Evolutionary conservation across 2,113 vertebrate species (phyloP).

Genomic region (Caretta caretta): DNA sequence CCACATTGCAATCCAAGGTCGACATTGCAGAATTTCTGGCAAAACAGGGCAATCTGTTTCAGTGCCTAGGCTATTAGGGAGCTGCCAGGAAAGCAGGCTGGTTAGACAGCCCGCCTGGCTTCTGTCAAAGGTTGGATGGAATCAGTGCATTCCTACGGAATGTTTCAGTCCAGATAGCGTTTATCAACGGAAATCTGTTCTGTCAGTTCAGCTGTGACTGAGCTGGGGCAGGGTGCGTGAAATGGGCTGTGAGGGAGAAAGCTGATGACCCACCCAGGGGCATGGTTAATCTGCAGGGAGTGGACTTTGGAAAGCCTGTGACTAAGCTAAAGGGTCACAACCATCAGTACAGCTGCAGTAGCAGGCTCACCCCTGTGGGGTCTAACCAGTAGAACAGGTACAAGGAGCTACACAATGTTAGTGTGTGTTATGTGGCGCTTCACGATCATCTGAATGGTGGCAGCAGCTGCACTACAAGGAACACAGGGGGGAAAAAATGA

Average conservation of each 20-base stretch:
- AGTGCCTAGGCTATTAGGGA: rapidly evolving
- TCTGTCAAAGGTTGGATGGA: not conserved
- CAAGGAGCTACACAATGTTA: not conserved
- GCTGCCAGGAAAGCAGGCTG: not conserved
- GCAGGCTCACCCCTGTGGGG: not conserved
- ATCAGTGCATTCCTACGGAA: not conserved
- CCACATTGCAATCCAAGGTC: not conserved
- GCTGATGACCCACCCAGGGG: not conserved
- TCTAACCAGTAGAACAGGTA: not conserved
- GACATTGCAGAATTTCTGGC: not conserved
- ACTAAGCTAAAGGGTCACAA: not conserved
- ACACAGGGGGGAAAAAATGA: rapidly evolving
- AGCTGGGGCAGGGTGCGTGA: not conserved
- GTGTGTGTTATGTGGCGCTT: not conserved
- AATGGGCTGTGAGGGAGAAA: not conserved
- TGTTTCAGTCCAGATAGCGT: not conserved
- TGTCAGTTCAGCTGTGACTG: not conserved
- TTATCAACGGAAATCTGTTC: not conserved
- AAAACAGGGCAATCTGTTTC: not conserved
- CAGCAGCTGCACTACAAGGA: not conserved
- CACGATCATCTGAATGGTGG: not conserved
- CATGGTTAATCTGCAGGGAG: not conserved
- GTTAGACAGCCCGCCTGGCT: not conserved
- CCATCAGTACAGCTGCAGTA: not conserved
- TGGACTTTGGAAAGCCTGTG: not conserved